phyloP scores from a whole-genome alignment of 1,140 invertebrate genomes.

The Littorina saxatilis region DNA sequence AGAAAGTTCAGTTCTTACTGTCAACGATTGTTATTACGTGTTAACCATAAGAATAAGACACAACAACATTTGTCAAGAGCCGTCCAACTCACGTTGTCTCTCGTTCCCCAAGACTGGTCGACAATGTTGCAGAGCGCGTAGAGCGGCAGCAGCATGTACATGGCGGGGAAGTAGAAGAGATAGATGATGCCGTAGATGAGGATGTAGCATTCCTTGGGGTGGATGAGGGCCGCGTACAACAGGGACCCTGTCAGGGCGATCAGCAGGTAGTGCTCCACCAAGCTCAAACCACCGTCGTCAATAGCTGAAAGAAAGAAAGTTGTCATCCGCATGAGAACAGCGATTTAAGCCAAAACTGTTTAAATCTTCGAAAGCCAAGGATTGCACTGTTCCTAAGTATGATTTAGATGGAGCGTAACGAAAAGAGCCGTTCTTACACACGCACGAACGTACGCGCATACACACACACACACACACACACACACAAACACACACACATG shows the following conservation, averaged over 20 bases:
- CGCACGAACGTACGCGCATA: no score
- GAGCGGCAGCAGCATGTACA: slow-evolving; percentile 63
- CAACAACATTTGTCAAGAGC: neutral
- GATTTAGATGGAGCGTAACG: no score
- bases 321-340: no score
- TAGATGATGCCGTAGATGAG: slow-evolving; percentile 55
- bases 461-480: no score
- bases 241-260: slow-evolving; percentile 53
- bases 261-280: slow-evolving; percentile 56
- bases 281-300: slow-evolving; percentile 24
- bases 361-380: no score
- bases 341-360: no score
- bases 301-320: slow-evolving; percentile 50
- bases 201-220: slow-evolving; percentile 54
- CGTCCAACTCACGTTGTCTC: slow-evolving; percentile 61
- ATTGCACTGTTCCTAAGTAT: no score
- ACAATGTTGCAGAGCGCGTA: slow-evolving; percentile 65
- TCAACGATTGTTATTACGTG: no score
- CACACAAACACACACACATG: neutral
- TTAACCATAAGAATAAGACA: neutral
- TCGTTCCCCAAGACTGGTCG: slow-evolving; percentile 65
- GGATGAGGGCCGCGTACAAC: slow-evolving; percentile 54
- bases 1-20: no score
- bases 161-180: slow-evolving; percentile 60
- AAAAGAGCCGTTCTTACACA: neutral